These are phyloP conservation scores for Myiozetetes cayanensis DNA, from an alignment of 2,113 vertebrate species.

Conservation along the genomic window DNA sequence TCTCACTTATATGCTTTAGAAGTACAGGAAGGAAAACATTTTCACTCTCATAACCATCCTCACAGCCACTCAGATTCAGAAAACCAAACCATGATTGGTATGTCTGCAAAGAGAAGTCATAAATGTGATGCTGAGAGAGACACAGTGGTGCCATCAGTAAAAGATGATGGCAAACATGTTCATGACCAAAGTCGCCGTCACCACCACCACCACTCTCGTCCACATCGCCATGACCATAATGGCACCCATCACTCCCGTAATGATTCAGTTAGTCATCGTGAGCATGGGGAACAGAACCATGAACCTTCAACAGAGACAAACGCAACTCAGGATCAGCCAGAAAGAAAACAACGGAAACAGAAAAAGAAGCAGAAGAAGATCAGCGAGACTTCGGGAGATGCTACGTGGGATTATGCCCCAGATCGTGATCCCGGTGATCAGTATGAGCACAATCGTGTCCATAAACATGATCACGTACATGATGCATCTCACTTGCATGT, in stretches of 20 bases:
- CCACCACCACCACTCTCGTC: conserved; percentile 54
- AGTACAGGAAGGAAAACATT: conserved; percentile 84
- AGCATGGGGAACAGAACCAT: conserved; percentile 66
- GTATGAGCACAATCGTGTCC: conserved; percentile 71
- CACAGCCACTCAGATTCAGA: conserved; percentile 64
- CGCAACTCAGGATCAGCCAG: conserved; percentile 73
- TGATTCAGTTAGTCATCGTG: conserved; percentile 38
- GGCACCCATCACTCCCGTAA: conserved; percentile 62
- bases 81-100: conserved; percentile 62
- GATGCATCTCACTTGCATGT: conserved; percentile 9
- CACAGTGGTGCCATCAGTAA: background rate
- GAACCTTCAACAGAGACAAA: conserved; percentile 72
- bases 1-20: conserved; percentile 91
- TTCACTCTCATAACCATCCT: conserved; percentile 73
- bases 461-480: conserved; percentile 61
- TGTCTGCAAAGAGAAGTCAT: conserved; percentile 52
- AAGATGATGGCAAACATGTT: conserved; percentile 42
- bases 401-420: conserved; percentile 47
- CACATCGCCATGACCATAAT: conserved; percentile 68
- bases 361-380: conserved; percentile 75
- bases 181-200: conserved; percentile 59
- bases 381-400: conserved; percentile 64
- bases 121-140: conserved; percentile 71
- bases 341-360: conserved; percentile 67
- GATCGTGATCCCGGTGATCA: conserved; percentile 58